Evolutionary conservation across 2,797 vertebrate species (phyloP), one percentile per base, ranked within the genome.

Genomic region (Macrochelys suwanniensis): DNA sequence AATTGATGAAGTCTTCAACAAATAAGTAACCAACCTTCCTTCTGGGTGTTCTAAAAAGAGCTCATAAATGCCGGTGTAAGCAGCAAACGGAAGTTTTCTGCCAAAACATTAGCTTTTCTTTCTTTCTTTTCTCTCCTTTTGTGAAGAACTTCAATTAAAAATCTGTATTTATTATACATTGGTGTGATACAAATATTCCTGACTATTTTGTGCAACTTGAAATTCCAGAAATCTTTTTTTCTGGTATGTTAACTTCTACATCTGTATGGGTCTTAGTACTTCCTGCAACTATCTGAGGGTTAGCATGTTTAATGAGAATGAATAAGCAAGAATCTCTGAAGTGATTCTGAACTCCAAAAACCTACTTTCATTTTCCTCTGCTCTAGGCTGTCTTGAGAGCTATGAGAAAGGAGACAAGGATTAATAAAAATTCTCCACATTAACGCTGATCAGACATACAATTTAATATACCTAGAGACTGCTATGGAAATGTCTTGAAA

Each of bases 341-440:
- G 71, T 51, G 90, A 84, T 89, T 89, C 86, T 88, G 90, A 89
- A 84, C 85, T 95, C 89, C 94, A 93, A 89, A 89, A 97, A 97
- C 96, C 97, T 97, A 92, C 97, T 98, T 98, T 97, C 88, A 93
- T 96, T 98, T 97, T 95, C 95, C 91, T 96, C 96, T 74, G 90
- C 93, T 96, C 97, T 93, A 92, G 97, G 92, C 85, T 96, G 89
- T 94, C 96, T 97, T 91, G 93, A 96, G 82, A 96, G 92, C 95
- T 95, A 74, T 12, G 94, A 97, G 93, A 97, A 97, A 98, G 94
- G 94, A 96, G 95, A 96, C 86, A 95, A 93, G 79, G 92, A 96
- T 94, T 96, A 96, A 96, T 96, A 92, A 97, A 94, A 37, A 53
- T 81, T 97, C 90, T 78, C 90, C 80, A 94, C 71, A 93, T 96